Percentiles rank a stretch among this genome's conserved stretches.
Evolutionary conservation across 1,140 invertebrate genomes (phyloP).

Genomic region (Brevipalpus yothersi): DNA sequence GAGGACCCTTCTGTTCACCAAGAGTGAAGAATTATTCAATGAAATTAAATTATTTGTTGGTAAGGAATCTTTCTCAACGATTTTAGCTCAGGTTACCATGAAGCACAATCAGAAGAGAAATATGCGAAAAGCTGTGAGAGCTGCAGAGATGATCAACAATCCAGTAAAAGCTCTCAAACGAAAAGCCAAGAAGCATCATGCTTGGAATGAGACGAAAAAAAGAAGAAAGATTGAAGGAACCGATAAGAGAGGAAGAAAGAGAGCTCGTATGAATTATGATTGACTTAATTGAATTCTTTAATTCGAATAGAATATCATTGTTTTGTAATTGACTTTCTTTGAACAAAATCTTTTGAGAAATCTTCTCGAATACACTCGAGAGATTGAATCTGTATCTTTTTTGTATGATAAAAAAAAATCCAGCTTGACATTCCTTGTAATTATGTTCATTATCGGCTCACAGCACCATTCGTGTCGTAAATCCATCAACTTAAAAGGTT

Average conservation of each 20-base stretch:
- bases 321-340: too few species aligned
- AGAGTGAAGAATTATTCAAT: not conserved
- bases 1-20: not conserved
- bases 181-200: conserved; percentile 36
- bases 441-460: too few species aligned
- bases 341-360: too few species aligned
- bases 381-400: too few species aligned
- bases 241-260: not conserved
- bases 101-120: conserved; percentile 32
- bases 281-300: too few species aligned
- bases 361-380: too few species aligned
- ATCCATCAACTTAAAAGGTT: too few species aligned
- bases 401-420: too few species aligned
- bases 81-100: conserved; percentile 15
- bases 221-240: not conserved
- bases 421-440: too few species aligned
- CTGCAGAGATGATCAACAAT: conserved; percentile 30
- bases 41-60: not conserved
- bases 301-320: too few species aligned
- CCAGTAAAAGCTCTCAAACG: conserved; percentile 47
- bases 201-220: not conserved
- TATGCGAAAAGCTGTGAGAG: conserved; percentile 34
- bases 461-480: too few species aligned
- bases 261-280: not conserved
- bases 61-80: not conserved